phyloP scores from a whole-genome alignment of 2,113 vertebrate species.

The Tetrax tetrax region DNA sequence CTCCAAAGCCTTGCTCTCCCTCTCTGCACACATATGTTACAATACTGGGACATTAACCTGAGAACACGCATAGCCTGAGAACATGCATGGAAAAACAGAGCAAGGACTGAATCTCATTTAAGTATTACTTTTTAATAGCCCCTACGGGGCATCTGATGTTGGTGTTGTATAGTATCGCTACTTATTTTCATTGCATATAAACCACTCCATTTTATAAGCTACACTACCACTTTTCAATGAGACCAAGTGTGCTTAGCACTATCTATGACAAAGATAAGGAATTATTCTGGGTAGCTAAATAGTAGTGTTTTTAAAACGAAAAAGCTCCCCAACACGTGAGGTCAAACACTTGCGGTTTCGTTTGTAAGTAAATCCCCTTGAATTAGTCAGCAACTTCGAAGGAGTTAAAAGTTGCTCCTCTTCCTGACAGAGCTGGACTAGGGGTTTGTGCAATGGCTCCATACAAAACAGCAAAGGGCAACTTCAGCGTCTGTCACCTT shows the following conservation, averaged over 20 bases:
- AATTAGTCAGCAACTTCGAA: not conserved
- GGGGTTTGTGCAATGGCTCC: constrained; percentile 23
- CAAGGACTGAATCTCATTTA: not conserved
- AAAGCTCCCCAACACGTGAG: constrained; percentile 39
- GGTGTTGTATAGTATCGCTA: constrained; percentile 25
- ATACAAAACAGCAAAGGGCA: not conserved
- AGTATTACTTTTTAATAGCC: constrained; percentile 7
- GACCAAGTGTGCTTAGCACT: constrained; percentile 74
- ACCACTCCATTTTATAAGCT: constrained; percentile 26
- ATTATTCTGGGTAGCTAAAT: constrained; percentile 24
- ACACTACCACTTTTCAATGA: constrained; percentile 48
- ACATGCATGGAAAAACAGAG: not conserved
- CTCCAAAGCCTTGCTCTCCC: not conserved
- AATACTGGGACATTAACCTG: not conserved
- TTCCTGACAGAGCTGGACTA: not conserved
- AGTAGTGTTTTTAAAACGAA: constrained; percentile 67
- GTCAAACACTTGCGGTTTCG: constrained; percentile 2
- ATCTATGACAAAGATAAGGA: constrained; percentile 13
- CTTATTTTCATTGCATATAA: constrained; percentile 51
- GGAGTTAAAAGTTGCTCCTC: not conserved
- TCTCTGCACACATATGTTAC: not conserved
- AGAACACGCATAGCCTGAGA: not conserved
- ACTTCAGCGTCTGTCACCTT: not conserved
- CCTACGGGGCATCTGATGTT: constrained; percentile 30
- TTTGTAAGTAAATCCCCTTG: not conserved